Base-by-base conservation (phyloP, 2,113 vertebrate species). In the Mesembrinibis cayennensis region DNA sequence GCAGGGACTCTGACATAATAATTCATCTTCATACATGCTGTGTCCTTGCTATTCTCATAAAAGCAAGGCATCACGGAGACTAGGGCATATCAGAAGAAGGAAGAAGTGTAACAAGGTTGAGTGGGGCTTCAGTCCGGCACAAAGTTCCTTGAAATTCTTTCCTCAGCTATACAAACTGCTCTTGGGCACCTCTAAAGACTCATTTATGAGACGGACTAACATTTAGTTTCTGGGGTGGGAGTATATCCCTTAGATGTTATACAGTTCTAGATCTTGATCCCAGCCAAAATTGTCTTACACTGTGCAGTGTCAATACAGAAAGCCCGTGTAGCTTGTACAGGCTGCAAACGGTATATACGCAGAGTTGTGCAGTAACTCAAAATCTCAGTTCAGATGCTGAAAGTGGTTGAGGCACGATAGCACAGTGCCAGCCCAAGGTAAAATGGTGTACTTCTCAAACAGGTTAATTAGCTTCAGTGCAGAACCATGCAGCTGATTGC, bases 321-420 rank as follows among this genome's bases (percentile, higher is more conserved):
- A 83, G 34, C 32, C 30, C 1, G 1, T 50, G 20, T 16, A 82
- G 38, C 22, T 73, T 78, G 25, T n/a, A 34, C 26, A 40, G n/a
- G 9, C 7, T 79, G n/a, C 32, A 49, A 8, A 9, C 50, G 40
- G 25, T 38, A 42, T 26, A 9, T 45, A 55, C 10, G 6, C 21
- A 52, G 49, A 53, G 42, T 15, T 53, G 7, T 8, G 22, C 21
- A n/a, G 20, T 32, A 71, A 21, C 53, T 47, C 32, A 38, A 52
- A 73, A 74, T 5, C 16, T 82, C 47, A 63, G 26, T 27, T 82
- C 61, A 55, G 49, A 82, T 25, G 26, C 29, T 82, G 56, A 47
- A 53, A 22, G 34, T 50, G 34, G 32, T 2, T 30, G 36, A 85
- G 40, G 21, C 21, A 29, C 0, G 0, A 22, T 2, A 49, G 7